Percentiles rank a stretch among this genome's conserved stretches.
Conservation (phyloP, 2,888 invertebrate species). For the Dryobota labecula region DNA sequence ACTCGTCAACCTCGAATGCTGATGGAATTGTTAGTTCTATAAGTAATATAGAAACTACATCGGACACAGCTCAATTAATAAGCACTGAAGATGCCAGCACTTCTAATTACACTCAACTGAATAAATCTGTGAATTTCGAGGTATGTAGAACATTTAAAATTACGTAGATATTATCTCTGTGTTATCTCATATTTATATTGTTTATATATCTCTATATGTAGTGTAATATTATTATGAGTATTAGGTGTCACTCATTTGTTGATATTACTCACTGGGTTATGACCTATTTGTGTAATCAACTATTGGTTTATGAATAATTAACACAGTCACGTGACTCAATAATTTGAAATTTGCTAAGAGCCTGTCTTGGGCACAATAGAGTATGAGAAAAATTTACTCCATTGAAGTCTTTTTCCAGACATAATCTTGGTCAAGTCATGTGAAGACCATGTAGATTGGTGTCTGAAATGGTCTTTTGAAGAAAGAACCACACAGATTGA, state of each 20-base stretch:
- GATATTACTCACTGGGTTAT: conserved; percentile 45
- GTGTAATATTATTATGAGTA: conserved; percentile 7
- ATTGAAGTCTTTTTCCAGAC: too few species aligned
- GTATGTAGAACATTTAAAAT: conserved; percentile 67
- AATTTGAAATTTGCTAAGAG: not conserved
- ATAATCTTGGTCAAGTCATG: too few species aligned
- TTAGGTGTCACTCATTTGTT: conserved; percentile 32
- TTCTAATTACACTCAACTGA: conserved; percentile 81
- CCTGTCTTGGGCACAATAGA: too few species aligned
- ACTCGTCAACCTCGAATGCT: conserved; percentile 71
- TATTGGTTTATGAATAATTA: conserved; percentile 27
- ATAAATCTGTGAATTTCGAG: conserved; percentile 77
- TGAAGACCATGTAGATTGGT: too few species aligned
- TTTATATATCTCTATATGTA: not conserved
- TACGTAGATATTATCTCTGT: not conserved
- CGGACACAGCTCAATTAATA: conserved; percentile 84
- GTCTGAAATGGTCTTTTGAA: too few species aligned
- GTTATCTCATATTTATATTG: not conserved
- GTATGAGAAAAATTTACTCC: too few species aligned
- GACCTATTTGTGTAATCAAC: conserved; percentile 51
- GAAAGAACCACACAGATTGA: too few species aligned
- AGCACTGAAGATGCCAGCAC: conserved; percentile 83
- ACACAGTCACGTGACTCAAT: conserved; percentile 29
- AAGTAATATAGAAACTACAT: conserved; percentile 74
- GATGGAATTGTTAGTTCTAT: conserved; percentile 73